phyloP scores from a whole-genome alignment of 2,888 invertebrate species.

The Apoda limacodes region DNA sequence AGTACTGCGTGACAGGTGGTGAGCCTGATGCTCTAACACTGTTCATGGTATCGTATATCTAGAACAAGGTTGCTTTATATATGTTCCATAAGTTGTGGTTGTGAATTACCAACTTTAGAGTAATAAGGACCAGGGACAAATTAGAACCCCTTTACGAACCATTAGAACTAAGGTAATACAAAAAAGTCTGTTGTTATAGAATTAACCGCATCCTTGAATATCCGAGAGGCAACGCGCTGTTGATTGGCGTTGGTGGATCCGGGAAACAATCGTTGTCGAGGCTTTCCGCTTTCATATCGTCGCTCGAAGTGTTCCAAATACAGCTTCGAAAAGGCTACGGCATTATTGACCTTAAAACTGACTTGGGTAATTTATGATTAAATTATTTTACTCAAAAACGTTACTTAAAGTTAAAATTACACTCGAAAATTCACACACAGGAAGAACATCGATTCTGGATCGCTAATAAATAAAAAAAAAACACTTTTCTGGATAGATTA shows the following conservation, averaged over 20 bases:
- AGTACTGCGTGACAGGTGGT: too few species aligned
- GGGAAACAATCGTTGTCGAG: slow-evolving; percentile 94
- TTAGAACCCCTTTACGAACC: too few species aligned
- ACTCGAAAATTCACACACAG: neutral
- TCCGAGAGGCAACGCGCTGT: slow-evolving; percentile 90
- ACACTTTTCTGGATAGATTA: too few species aligned
- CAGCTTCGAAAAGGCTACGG: slow-evolving; percentile 91
- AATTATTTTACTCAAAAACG: slow-evolving; percentile 4
- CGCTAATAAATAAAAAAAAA: too few species aligned
- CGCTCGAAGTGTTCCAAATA: slow-evolving; percentile 93
- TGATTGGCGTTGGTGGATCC: slow-evolving; percentile 95
- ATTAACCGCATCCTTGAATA: slow-evolving; percentile 94
- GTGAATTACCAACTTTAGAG: too few species aligned
- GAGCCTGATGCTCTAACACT: too few species aligned
- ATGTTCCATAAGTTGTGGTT: too few species aligned
- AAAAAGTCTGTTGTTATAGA: slow-evolving; percentile 44
- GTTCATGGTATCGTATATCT: too few species aligned
- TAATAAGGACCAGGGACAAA: too few species aligned
- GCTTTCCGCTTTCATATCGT: slow-evolving; percentile 89
- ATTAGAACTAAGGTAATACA: too few species aligned
- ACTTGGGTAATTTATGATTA: slow-evolving; percentile 50
- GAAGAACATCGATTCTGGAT: too few species aligned
- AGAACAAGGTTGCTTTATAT: too few species aligned
- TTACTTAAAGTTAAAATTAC: neutral
- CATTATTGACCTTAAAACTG: slow-evolving; percentile 81